These are phyloP conservation scores for Ailurus styani DNA, from an alignment of 2,113 vertebrate genomes.

Conservation along the genomic window DNA sequence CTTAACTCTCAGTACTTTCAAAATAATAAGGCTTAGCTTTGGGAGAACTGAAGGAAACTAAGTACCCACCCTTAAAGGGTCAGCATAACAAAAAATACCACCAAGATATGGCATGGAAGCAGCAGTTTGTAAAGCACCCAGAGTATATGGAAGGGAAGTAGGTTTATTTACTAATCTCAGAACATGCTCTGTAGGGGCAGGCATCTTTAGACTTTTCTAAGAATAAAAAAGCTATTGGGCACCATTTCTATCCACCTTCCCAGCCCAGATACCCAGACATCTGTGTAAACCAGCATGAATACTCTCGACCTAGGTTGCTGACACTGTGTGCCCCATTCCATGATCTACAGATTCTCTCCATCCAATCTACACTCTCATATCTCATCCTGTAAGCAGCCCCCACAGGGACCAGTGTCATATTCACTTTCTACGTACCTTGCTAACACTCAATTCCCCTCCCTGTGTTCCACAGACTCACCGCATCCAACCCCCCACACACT, in stretches of 20 bases:
- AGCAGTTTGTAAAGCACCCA: not conserved
- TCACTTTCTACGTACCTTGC: not conserved
- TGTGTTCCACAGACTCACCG: not conserved
- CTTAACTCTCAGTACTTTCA: not conserved
- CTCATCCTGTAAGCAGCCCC: not conserved
- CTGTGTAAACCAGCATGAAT: not conserved
- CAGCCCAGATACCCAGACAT: not conserved
- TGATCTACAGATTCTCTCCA: not conserved
- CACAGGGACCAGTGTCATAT: not conserved
- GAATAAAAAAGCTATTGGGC: not conserved
- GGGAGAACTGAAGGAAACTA: not conserved
- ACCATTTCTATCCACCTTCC: not conserved
- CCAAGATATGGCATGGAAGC: not conserved
- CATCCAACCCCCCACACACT: not conserved
- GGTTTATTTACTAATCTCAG: not conserved
- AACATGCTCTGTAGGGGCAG: not conserved
- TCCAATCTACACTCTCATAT: not conserved
- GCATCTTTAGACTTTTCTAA: not conserved
- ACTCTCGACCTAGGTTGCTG: not conserved
- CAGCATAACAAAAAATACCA: not conserved
- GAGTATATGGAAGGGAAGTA: not conserved
- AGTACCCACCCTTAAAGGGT: not conserved
- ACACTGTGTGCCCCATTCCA: not conserved
- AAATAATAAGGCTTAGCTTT: not conserved
- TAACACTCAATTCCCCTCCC: not conserved